A percentile compares a stretch with the other conserved stretches of the same genome.
These are phyloP conservation scores for Pentalonia nigronervosa DNA, from an alignment of 1,140 invertebrate genomes.

Conservation along the genomic window DNA sequence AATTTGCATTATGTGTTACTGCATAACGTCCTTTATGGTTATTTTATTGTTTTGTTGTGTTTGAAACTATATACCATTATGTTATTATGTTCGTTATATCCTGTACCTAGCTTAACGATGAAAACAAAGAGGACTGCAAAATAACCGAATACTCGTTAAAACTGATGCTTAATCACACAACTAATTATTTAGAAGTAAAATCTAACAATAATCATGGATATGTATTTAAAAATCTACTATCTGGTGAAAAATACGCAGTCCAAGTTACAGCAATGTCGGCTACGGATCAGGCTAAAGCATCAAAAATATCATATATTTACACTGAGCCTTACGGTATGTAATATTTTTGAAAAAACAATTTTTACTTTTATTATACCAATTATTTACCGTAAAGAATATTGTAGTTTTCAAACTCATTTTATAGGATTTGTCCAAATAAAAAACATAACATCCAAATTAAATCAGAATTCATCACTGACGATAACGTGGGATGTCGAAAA, in stretches of 20 bases:
- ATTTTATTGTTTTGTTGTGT: too few species aligned
- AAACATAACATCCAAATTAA: conserved; percentile 7
- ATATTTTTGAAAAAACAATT: background rate
- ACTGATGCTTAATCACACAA: background rate
- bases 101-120: background rate
- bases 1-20: background rate
- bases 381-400: too few species aligned
- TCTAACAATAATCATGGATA: background rate
- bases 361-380: too few species aligned
- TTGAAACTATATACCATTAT: too few species aligned
- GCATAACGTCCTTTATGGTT: too few species aligned
- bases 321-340: background rate
- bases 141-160: background rate
- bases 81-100: background rate
- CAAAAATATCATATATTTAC: background rate
- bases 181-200: background rate
- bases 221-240: background rate
- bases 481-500: conserved; percentile 1
- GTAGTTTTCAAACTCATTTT: background rate
- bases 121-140: background rate
- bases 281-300: background rate
- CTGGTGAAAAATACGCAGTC: background rate
- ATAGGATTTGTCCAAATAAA: background rate
- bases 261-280: background rate
- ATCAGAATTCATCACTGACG: background rate